These are phyloP conservation scores for Caerostris extrusa DNA, from an alignment of 1,140 invertebrate species.

Conservation along the genomic window DNA sequence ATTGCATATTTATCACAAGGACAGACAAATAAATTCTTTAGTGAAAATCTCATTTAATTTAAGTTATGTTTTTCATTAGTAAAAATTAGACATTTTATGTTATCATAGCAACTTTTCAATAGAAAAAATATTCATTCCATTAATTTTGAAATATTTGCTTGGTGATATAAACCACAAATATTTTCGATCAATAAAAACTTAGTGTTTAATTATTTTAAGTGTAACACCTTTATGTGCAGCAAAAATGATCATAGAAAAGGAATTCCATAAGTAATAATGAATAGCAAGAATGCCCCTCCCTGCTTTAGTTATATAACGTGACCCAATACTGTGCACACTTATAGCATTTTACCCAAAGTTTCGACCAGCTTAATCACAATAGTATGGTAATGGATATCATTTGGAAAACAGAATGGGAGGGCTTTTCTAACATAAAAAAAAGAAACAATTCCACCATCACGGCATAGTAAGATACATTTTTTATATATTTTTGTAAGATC, in stretches of 20 bases:
- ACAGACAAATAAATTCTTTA: too few species aligned
- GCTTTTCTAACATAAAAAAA: neutral
- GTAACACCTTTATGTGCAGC: neutral
- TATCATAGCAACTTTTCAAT: too few species aligned
- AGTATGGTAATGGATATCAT: slow-evolving; percentile 74
- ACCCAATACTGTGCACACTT: slow-evolving; percentile 53
- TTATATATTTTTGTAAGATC: slow-evolving; percentile 58
- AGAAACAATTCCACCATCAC: slow-evolving; percentile 31
- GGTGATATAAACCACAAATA: too few species aligned
- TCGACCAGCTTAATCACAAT: slow-evolving; percentile 49
- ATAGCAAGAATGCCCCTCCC: neutral
- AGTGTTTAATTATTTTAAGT: too few species aligned
- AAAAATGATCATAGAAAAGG: neutral
- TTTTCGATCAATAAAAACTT: too few species aligned
- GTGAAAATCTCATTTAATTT: too few species aligned
- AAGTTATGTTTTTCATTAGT: too few species aligned
- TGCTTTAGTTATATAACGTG: slow-evolving; percentile 2
- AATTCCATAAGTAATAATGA: slow-evolving; percentile 43
- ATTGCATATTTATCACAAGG: too few species aligned
- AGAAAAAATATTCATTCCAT: too few species aligned
- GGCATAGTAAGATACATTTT: slow-evolving; percentile 55
- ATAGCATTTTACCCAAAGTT: slow-evolving; percentile 37
- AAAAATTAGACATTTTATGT: too few species aligned
- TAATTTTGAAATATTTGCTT: too few species aligned
- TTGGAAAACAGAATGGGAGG: slow-evolving; percentile 67